Evolutionary conservation across 2,797 vertebrate species (phyloP).

Genomic region (Danio choprae): DNA sequence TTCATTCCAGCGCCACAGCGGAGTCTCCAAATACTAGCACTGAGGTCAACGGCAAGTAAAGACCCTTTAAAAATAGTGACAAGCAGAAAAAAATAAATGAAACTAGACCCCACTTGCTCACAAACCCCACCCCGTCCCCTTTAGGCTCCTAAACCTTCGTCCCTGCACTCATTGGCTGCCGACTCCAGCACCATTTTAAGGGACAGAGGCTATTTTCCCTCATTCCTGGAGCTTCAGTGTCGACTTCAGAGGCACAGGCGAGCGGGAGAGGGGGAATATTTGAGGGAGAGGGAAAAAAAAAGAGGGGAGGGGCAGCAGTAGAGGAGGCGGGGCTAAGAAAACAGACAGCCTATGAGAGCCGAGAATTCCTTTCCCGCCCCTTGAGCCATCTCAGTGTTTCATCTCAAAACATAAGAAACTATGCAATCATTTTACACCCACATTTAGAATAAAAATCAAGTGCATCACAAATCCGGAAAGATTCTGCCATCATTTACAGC

Average conservation of each 20-base stretch:
- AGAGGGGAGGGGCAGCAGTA: slow-evolving; percentile 58
- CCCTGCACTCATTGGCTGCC: slow-evolving; percentile 61
- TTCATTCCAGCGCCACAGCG: slow-evolving; percentile 69
- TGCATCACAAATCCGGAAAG: background rate
- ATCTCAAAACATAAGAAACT: background rate
- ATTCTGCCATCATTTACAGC: background rate
- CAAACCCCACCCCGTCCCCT: slow-evolving; percentile 52
- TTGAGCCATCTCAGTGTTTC: slow-evolving; percentile 53
- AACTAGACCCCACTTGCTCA: slow-evolving; percentile 51
- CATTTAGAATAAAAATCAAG: background rate
- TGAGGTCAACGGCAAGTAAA: slow-evolving; percentile 65
- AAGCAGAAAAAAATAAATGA: slow-evolving; percentile 37
- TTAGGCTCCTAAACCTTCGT: slow-evolving; percentile 45
- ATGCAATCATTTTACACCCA: background rate
- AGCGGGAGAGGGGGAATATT: slow-evolving; percentile 57
- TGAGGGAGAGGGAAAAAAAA: slow-evolving; percentile 53
- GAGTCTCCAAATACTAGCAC: slow-evolving; percentile 66
- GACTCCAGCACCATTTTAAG: slow-evolving; percentile 70
- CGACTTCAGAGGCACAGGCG: slow-evolving; percentile 69
- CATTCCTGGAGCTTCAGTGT: slow-evolving; percentile 67
- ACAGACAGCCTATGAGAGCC: slow-evolving; percentile 82
- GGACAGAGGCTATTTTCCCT: slow-evolving; percentile 63
- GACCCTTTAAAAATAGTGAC: slow-evolving; percentile 77
- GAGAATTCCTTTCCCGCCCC: slow-evolving; percentile 86
- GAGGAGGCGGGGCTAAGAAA: slow-evolving; percentile 77